A percentile compares a stretch with the other conserved stretches of the same genome.
These are phyloP conservation scores for Syngnathus acus DNA, from an alignment of 2,797 vertebrate genomes.

Conservation along the genomic window DNA sequence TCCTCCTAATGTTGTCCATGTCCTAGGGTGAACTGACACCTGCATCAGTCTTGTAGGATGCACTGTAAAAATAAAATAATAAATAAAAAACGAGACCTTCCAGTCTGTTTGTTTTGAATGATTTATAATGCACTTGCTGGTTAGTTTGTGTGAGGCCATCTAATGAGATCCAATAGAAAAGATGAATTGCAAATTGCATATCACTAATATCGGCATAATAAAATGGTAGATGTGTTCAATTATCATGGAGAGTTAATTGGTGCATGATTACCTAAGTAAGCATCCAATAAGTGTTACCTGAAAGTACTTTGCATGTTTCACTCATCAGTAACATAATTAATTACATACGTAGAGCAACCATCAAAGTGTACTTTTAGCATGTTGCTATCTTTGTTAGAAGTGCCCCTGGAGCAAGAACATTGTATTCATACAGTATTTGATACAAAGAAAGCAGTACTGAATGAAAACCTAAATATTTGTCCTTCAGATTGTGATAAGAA, in stretches of 20 bases:
- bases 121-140: background rate
- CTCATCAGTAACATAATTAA: too few relatives aligned
- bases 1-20: conserved; percentile 12
- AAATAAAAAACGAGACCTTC: conserved; percentile 31
- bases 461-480: too few relatives aligned
- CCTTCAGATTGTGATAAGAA: too few relatives aligned
- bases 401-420: too few relatives aligned
- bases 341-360: too few relatives aligned
- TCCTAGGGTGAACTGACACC: conserved; percentile 33
- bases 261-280: background rate
- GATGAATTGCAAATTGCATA: too few relatives aligned
- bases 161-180: background rate
- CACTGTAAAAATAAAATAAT: conserved; percentile 57
- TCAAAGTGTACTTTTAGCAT: too few relatives aligned
- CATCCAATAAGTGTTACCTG: background rate
- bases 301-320: too few relatives aligned
- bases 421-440: too few relatives aligned
- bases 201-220: background rate
- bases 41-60: conserved; percentile 63
- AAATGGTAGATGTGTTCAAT: background rate
- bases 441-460: too few relatives aligned
- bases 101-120: conserved; percentile 23
- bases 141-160: background rate
- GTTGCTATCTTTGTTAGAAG: too few relatives aligned
- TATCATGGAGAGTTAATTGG: too few relatives aligned